These are phyloP conservation scores for Rhagium mordax DNA, from an alignment of 2,888 invertebrate genomes.

Conservation along the genomic window DNA sequence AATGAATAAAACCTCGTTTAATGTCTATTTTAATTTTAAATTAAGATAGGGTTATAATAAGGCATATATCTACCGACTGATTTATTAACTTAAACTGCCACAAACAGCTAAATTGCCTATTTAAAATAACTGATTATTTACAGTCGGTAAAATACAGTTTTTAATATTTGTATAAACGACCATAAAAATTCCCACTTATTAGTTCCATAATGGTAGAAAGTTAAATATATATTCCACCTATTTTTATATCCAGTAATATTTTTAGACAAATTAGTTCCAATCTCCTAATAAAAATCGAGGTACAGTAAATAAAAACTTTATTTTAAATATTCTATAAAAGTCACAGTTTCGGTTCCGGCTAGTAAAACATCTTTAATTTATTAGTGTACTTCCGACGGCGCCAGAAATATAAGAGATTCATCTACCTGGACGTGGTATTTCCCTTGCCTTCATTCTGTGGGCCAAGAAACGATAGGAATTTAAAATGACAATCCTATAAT, in stretches of 20 bases:
- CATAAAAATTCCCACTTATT: background rate
- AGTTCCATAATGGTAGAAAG: constrained; percentile 1
- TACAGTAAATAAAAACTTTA: background rate
- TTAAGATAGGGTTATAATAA: background rate
- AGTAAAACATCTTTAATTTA: constrained; percentile 54
- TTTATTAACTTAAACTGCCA: background rate
- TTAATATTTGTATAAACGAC: constrained; percentile 14
- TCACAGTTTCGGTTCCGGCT: constrained; percentile 49
- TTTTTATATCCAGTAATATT: constrained; percentile 21
- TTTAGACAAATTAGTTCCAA: background rate
- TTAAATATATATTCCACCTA: constrained; percentile 4
- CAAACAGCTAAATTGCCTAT: background rate
- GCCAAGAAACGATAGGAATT: constrained; percentile 28
- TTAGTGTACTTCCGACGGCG: constrained; percentile 57
- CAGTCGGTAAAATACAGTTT: background rate
- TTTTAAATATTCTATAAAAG: constrained; percentile 48
- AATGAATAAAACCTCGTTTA: background rate
- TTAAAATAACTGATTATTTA: background rate
- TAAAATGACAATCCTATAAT: constrained; percentile 22
- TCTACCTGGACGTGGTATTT: constrained; percentile 36
- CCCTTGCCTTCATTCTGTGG: constrained; percentile 27
- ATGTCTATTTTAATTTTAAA: constrained; percentile 13
- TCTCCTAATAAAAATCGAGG: background rate
- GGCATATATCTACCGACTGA: background rate
- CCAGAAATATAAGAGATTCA: constrained; percentile 41